Base-by-base conservation (phyloP, 2,797 vertebrate genomes). In the Oreonectes daqikongensis region DNA sequence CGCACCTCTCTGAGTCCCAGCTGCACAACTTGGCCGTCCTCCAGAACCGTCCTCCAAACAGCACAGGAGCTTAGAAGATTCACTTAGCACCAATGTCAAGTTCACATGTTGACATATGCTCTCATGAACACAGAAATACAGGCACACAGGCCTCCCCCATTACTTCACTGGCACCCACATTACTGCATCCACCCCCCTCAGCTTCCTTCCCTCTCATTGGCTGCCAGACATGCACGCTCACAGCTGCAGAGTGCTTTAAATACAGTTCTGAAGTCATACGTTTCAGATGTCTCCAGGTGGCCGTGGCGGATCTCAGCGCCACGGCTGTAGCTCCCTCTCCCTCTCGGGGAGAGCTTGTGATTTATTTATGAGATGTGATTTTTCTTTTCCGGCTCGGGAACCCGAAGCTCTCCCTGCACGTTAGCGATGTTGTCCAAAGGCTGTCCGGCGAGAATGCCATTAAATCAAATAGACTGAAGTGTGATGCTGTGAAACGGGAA, bases 361-460 rank as follows among this genome's bases (percentile, higher is more conserved):
- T 44, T 81, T 83, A 78, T 79, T 85, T 75, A 85, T 82, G 69
- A 83, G 69, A 78, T 61, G 26, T 80, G 53, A 57, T 77, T 75
- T 77, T 61, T 60, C 52, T 74, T 46, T 77, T 64, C 52, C 17
- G 67, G 14, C 59, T 72, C 32, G 61, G 63, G 50, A 72, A 61
- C 48, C 40, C 57, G 26, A 53, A 74, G 52, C 75, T 79, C 75
- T 79, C 68, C 71, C 65, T 11, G 18, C 75, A 63, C 44, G 75
- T 70, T 77, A 77, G 35, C 22, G 9, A 55, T 63, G 63, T 63
- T 69, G 64, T 69, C 22, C 64, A 69, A 76, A 75, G 46, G 20
- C 63, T 75, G 68, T 52, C 66, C 38, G 2, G 30, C 24, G 14
- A 52, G 60, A 59, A 77, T 70, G 55, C 22, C 12, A 1, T 61